These are phyloP conservation scores for Gnathonemus longibarbis DNA, from an alignment of 2,113 vertebrate genomes.

Conservation along the genomic window DNA sequence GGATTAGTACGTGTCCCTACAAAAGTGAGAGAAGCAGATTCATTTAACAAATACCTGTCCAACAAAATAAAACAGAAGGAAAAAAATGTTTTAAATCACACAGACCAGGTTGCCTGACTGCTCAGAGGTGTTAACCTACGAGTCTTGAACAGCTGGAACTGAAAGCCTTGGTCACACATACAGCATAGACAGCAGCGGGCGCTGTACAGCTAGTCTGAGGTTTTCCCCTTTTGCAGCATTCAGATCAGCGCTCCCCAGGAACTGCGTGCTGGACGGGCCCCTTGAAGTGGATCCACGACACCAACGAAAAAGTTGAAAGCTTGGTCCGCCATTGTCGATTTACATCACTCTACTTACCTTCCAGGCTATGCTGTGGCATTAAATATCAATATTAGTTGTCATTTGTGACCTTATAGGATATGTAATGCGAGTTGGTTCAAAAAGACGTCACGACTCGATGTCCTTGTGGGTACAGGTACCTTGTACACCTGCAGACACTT, in stretches of 20 bases:
- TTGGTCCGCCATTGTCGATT: not conserved
- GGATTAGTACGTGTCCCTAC: not conserved
- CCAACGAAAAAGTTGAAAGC: not conserved
- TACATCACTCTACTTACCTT: not conserved
- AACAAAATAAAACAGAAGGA: not conserved
- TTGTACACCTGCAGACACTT: not conserved
- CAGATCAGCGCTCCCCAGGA: not conserved
- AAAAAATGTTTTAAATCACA: not conserved
- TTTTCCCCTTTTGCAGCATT: not conserved
- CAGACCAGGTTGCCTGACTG: not conserved
- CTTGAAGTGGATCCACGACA: not conserved
- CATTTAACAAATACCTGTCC: not conserved
- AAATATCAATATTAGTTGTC: not conserved
- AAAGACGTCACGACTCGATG: not conserved
- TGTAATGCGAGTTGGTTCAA: not conserved
- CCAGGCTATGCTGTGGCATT: not conserved
- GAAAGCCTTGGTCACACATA: too few species aligned
- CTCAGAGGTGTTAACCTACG: not conserved
- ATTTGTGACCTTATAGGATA: not conserved
- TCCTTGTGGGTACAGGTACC: not conserved
- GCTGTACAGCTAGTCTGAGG: not conserved
- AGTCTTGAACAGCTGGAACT: not conserved
- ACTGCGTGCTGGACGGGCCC: not conserved
- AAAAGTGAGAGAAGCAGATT: not conserved
- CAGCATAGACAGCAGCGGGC: not conserved